phyloP scores from a whole-genome alignment of 2,888 invertebrate species.

The Agelastica alni region DNA sequence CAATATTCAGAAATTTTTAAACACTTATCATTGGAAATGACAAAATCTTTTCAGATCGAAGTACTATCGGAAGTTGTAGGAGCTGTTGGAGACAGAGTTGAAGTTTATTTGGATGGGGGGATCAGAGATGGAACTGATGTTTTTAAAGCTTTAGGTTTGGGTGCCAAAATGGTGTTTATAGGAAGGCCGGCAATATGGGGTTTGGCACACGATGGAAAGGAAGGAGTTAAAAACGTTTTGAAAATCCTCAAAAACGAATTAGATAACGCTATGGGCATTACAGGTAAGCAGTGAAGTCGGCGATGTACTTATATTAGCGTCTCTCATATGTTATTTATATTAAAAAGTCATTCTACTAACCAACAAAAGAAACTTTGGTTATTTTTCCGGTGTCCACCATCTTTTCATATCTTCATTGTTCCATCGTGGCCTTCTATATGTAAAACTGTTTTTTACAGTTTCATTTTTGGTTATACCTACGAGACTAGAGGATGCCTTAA shows the following conservation, averaged over 20 bases:
- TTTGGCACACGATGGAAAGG: conserved; percentile 74
- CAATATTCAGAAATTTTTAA: too few relatives aligned
- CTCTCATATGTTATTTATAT: too few relatives aligned
- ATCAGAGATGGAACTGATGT: conserved; percentile 83
- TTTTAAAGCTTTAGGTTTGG: conserved; percentile 87
- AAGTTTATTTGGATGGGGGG: conserved; percentile 88
- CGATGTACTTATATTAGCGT: too few relatives aligned
- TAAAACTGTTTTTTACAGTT: too few relatives aligned
- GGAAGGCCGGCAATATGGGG: conserved; percentile 90
- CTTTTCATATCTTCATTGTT: too few relatives aligned
- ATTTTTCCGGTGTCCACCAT: too few relatives aligned
- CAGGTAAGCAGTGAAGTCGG: conserved; percentile 70
- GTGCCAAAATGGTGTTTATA: conserved; percentile 87
- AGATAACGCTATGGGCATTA: conserved; percentile 73
- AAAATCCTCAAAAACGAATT: conserved; percentile 75
- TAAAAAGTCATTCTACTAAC: too few relatives aligned
- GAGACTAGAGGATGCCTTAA: too few relatives aligned
- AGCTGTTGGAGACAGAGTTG: conserved; percentile 72
- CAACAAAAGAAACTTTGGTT: too few relatives aligned
- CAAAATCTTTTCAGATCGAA: conserved; percentile 70
- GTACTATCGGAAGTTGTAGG: conserved; percentile 77
- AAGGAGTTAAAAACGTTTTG: conserved; percentile 75
- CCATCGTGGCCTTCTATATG: too few relatives aligned
- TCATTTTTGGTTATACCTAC: too few relatives aligned
- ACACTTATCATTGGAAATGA: too few relatives aligned